A percentile compares a stretch with the other conserved stretches of the same genome.
Conservation (phyloP, 64 coral and sea anemone species). For the Montipora cactus region DNA sequence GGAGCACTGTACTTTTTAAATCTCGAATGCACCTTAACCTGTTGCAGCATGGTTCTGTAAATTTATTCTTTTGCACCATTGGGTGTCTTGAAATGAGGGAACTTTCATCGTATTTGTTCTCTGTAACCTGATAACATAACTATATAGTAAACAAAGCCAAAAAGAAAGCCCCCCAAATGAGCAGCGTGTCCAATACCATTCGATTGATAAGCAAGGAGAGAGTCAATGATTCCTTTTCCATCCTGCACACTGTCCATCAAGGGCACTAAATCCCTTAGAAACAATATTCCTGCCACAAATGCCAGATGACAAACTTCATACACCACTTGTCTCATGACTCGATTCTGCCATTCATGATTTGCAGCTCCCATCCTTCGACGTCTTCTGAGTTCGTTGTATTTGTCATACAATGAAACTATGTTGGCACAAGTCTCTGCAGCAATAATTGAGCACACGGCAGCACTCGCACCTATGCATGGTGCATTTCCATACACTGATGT, state of each 20-base stretch:
- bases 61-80: no score
- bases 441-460: constrained; percentile 72
- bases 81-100: not conserved
- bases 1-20: no score
- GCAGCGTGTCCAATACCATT: constrained; percentile 92
- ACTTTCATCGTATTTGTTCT: not conserved
- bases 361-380: constrained; percentile 29
- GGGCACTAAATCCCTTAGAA: constrained; percentile 59
- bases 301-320: constrained; percentile 69
- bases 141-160: constrained; percentile 78
- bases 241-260: constrained; percentile 64
- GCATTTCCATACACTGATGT: constrained; percentile 72
- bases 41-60: no score
- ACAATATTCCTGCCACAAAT: constrained; percentile 30
- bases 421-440: constrained; percentile 86
- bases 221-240: constrained; percentile 66
- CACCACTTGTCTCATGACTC: constrained; percentile 51
- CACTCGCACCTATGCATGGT: constrained; percentile 85
- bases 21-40: no score
- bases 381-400: constrained; percentile 56
- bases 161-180: constrained; percentile 87
- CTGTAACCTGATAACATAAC: constrained; percentile 59
- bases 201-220: constrained; percentile 80
- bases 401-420: constrained; percentile 66
- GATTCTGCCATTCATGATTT: constrained; percentile 40